Percentiles rank a stretch among this genome's conserved stretches.
phyloP scores from a whole-genome alignment of 2,797 vertebrate genomes.

The Emys orbicularis region DNA sequence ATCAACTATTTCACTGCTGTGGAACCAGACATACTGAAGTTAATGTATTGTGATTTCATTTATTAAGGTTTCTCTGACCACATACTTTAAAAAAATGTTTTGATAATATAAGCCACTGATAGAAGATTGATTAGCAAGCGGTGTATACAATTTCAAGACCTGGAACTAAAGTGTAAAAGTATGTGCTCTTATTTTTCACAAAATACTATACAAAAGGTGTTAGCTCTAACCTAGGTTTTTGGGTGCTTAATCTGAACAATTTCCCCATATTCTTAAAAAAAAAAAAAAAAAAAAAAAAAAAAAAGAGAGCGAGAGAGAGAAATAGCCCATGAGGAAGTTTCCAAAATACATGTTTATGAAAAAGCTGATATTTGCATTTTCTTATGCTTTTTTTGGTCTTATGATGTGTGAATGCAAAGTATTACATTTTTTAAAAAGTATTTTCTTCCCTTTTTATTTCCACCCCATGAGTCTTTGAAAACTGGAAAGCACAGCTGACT shows the following conservation, averaged over 20 bases:
- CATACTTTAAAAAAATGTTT: neutral
- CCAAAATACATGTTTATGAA: neutral
- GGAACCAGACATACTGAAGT: neutral
- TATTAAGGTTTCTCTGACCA: neutral
- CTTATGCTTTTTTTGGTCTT: neutral
- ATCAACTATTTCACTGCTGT: neutral
- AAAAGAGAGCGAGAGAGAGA: too few relatives aligned
- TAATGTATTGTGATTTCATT: neutral
- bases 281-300: too few relatives aligned
- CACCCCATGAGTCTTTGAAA: neutral
- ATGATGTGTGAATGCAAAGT: neutral
- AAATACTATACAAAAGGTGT: neutral
- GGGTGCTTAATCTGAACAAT: neutral
- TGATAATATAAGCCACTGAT: neutral
- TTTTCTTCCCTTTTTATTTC: neutral
- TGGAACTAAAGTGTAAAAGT: neutral
- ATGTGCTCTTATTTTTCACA: neutral
- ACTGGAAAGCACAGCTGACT: neutral
- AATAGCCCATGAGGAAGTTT: neutral
- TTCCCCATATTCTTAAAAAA: neutral
- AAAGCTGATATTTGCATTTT: neutral
- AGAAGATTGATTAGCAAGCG: neutral
- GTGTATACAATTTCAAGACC: neutral
- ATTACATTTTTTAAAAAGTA: neutral
- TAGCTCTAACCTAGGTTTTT: neutral